Base-by-base conservation (phyloP, 2,113 vertebrate species). In the Chauna torquata region DNA sequence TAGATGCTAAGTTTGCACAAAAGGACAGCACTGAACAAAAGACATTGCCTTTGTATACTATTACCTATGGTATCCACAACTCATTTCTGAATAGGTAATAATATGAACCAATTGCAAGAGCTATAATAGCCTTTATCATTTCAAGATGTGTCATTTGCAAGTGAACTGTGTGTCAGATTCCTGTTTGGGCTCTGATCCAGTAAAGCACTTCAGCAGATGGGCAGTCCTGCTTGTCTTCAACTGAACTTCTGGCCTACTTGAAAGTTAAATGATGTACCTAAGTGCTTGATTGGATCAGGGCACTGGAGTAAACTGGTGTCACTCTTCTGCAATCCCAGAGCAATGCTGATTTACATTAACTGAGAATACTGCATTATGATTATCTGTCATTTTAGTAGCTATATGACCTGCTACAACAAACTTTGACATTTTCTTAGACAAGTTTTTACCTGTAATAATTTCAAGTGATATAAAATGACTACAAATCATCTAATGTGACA, bases 401-500 rank as follows among this genome's bases (percentile, higher is more conserved):
- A 13, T 30, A 66, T 83, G 87, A 96, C 82, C 88, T 66, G 93
- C 82, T 89, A 62, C 58, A 90, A 95, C 84, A 95, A 95, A 93
- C 92, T 87, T 8, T 87, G 91, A 86, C 83, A 94, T 91, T 77
- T 88, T 69, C 91, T 65, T 57, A 94, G 87, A 96, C 85, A 89
- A 87, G 90, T 96, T 96, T 97, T 79, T 97, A 97, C 96, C 90
- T 96, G 96, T 92, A 93, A 93, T 93, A 94, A 95, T 95, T 97
- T 85, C 86, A 91, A 96, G 76, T 74, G 90, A 94, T 91, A 86
- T 81, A 96, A 96, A 96, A 20, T 0, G 1, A 71, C 66, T 38
- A 82, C 93, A 96, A 96, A 96, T 96, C 93, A 92, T 38, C 68
- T 61, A 44, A n/a, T 12, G 71, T 90, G 88, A 96, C 93, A 96